These are phyloP conservation scores for Oxyscelio sp. DNA, from an alignment of 2,888 invertebrate species.

Conservation along the genomic window DNA sequence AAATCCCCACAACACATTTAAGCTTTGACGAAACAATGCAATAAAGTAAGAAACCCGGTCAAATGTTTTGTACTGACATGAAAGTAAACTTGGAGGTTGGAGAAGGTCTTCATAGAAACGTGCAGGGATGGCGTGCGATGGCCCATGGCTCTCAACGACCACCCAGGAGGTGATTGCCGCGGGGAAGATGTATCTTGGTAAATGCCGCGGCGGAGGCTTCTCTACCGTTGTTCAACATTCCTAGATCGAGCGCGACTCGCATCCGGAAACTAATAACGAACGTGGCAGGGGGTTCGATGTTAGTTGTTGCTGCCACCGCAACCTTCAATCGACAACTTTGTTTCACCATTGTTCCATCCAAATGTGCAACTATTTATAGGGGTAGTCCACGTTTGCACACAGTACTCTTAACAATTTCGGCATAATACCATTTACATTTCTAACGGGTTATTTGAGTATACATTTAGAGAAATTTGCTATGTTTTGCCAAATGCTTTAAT, in stretches of 20 bases:
- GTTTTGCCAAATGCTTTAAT: too few species aligned
- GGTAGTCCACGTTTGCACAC: neutral
- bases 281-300: neutral
- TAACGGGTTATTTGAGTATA: too few species aligned
- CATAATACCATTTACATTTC: too few species aligned
- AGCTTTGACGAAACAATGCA: too few species aligned
- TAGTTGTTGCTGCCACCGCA: constrained; percentile 6
- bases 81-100: constrained; percentile 17
- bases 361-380: neutral
- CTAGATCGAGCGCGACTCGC: constrained; percentile 77
- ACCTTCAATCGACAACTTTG: constrained; percentile 6
- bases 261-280: constrained; percentile 77
- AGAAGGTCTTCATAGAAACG: constrained; percentile 74
- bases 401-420: too few species aligned
- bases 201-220: too few species aligned
- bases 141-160: constrained; percentile 84
- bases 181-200: constrained; percentile 81
- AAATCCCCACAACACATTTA: too few species aligned
- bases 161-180: constrained; percentile 86
- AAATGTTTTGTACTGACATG: constrained; percentile 10
- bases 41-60: too few species aligned
- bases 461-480: too few species aligned
- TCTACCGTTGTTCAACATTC: too few species aligned
- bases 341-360: constrained; percentile 1
- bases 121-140: constrained; percentile 64